A percentile compares a stretch with the other conserved stretches of the same genome.
These are phyloP conservation scores for Gallinago undulata DNA, from an alignment of 2,113 vertebrate genomes.

Conservation along the genomic window DNA sequence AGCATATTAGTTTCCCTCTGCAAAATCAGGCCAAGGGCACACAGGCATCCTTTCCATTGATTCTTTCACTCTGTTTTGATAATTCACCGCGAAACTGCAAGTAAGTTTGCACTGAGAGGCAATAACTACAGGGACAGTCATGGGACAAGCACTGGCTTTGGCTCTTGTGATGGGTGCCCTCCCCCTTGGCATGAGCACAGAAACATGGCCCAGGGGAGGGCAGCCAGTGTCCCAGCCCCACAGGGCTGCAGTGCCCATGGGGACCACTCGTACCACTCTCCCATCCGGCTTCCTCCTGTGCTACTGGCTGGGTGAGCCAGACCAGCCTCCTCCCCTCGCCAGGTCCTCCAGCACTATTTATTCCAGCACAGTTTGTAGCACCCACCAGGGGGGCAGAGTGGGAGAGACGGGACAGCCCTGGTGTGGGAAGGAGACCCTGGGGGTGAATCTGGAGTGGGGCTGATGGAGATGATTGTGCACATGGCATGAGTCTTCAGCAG, in stretches of 20 bases:
- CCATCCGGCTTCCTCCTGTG: accelerated
- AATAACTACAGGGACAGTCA: not conserved
- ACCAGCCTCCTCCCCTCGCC: not conserved
- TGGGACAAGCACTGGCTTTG: not conserved
- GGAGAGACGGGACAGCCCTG: not conserved
- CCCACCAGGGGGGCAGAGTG: not conserved
- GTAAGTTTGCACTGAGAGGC: not conserved
- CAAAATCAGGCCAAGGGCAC: slow-evolving; percentile 46
- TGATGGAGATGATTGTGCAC: not conserved
- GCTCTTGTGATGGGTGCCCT: accelerated
- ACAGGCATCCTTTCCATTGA: not conserved
- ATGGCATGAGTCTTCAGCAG: not conserved
- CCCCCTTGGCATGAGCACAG: not conserved
- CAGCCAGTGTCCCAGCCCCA: not conserved
- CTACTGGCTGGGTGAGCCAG: not conserved
- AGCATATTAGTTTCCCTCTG: not conserved
- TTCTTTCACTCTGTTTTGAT: not conserved
- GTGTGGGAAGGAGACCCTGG: not conserved
- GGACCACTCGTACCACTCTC: accelerated
- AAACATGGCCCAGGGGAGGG: not conserved
- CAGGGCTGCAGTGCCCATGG: accelerated
- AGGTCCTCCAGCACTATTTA: not conserved
- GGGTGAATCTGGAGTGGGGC: not conserved
- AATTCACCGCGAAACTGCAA: not conserved
- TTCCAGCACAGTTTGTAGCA: not conserved